Percentiles rank a stretch among this genome's conserved stretches.
Evolutionary conservation across 2,113 vertebrate species (phyloP).

Genomic region (Lepisosteus osseus): DNA sequence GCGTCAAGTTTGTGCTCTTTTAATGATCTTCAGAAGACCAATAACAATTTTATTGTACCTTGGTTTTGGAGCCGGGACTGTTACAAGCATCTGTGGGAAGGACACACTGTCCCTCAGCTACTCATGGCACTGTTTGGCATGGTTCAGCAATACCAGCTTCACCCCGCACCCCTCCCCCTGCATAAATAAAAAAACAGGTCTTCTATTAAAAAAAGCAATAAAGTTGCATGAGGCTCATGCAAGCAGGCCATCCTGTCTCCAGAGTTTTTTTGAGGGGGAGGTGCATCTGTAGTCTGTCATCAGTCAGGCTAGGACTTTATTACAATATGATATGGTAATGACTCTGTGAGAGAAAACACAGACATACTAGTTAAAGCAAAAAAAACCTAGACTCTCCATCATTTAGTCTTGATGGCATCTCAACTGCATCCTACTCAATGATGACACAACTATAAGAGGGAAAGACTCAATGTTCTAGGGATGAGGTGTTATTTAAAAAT

Average conservation of each 20-base stretch:
- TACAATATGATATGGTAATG: not conserved
- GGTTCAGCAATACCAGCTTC: not conserved
- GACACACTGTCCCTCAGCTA: not conserved
- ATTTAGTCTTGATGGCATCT: no score
- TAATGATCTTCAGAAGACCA: not conserved
- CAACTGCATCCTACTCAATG: no score
- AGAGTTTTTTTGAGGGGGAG: not conserved
- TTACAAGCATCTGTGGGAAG: not conserved
- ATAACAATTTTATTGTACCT: not conserved
- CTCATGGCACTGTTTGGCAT: not conserved
- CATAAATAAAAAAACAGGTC: conserved; percentile 2
- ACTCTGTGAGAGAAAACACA: no score
- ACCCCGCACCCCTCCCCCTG: not conserved
- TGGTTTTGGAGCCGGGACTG: not conserved
- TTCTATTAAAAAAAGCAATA: not conserved
- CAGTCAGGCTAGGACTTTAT: not conserved
- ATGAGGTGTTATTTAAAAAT: no score
- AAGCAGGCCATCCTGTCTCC: conserved; percentile 6
- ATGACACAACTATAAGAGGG: no score
- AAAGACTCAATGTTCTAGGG: no score
- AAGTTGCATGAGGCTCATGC: not conserved
- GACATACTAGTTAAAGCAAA: no score
- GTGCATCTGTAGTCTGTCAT: not conserved
- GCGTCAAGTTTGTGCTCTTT: not conserved
- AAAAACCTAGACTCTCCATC: no score